Conservation (phyloP, 2,113 vertebrate species). For the Glareola pratincola region DNA sequence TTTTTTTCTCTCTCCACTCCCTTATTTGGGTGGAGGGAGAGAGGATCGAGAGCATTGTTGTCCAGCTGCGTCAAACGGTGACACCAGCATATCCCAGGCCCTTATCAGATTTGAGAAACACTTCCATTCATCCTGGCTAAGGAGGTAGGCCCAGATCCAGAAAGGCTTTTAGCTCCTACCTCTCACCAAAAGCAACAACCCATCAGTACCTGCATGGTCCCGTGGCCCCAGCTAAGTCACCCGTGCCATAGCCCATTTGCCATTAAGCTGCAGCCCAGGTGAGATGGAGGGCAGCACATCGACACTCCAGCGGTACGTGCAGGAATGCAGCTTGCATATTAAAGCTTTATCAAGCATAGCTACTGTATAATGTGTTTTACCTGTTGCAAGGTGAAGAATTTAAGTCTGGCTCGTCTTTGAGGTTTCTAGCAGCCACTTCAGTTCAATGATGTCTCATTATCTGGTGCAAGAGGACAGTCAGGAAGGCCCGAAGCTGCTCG, state of each 20-base stretch:
- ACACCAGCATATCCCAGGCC: not conserved
- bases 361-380: not conserved
- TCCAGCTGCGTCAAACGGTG: too few species aligned
- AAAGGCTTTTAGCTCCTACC: not conserved
- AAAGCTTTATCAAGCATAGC: not conserved
- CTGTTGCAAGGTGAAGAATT: not conserved
- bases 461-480: not conserved
- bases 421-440: not conserved
- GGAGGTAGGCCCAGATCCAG: not conserved
- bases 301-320: not conserved
- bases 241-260: fast-evolving
- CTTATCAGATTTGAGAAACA: not conserved
- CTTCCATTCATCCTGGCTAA: not conserved
- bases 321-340: not conserved
- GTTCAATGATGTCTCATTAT: not conserved
- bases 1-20: too few species aligned
- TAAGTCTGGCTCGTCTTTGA: not conserved
- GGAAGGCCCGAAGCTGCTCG: not conserved
- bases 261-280: not conserved
- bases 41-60: too few species aligned
- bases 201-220: not conserved
- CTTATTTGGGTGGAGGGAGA: too few species aligned
- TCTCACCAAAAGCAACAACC: not conserved
- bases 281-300: not conserved
- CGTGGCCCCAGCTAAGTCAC: fast-evolving